These are phyloP conservation scores for Ascaphus truei DNA, from an alignment of 2,113 vertebrate species.

Conservation along the genomic window DNA sequence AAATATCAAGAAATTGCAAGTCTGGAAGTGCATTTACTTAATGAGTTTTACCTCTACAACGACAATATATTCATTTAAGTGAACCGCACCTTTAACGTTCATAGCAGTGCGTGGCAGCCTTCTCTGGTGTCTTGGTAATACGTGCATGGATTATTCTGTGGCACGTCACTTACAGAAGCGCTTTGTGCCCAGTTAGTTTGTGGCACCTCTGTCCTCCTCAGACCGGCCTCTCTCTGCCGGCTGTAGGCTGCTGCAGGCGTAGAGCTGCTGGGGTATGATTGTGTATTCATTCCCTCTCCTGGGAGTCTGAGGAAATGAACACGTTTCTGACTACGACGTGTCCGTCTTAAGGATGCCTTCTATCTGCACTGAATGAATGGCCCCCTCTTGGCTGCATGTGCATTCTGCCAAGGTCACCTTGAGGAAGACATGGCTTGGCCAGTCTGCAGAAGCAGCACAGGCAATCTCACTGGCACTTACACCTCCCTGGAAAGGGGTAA, in stretches of 20 bases:
- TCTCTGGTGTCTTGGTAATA: too few species aligned
- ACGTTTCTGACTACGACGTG: constrained; percentile 25
- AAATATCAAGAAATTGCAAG: too few species aligned
- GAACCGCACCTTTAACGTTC: too few species aligned
- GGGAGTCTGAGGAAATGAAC: constrained; percentile 24
- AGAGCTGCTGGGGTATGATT: constrained; percentile 15
- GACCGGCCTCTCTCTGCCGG: neutral
- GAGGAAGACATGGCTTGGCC: constrained; percentile 15
- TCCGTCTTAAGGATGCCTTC: neutral
- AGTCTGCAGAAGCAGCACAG: neutral
- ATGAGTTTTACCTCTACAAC: too few species aligned
- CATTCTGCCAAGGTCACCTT: constrained; percentile 33
- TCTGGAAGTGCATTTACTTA: too few species aligned
- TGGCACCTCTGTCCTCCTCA: neutral
- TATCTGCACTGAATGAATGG: neutral
- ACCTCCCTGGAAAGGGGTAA: too few species aligned
- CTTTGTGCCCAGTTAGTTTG: constrained; percentile 21
- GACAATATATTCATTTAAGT: too few species aligned
- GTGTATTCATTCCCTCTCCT: constrained; percentile 22
- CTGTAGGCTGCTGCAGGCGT: neutral
- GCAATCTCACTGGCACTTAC: too few species aligned
- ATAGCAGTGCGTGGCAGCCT: too few species aligned
- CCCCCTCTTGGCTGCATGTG: too few species aligned
- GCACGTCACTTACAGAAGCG: constrained; percentile 11
- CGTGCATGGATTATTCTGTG: constrained; percentile 6